These are phyloP conservation scores for Andrena trimmerana DNA, from an alignment of 2,888 invertebrate genomes.

Conservation along the genomic window DNA sequence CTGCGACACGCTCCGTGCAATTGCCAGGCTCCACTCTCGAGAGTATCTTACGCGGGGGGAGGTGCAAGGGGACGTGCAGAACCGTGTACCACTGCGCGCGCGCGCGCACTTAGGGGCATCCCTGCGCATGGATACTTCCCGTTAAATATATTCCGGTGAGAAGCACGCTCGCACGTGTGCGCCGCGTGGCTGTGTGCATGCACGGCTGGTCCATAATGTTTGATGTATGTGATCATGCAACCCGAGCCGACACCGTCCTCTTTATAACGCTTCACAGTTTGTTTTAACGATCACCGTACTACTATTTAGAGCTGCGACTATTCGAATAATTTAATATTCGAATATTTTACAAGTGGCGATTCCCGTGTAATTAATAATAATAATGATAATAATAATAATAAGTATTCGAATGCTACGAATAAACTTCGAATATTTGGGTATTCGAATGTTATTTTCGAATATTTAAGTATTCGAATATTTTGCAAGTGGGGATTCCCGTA, in stretches of 20 bases:
- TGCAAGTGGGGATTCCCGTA: too few relatives aligned
- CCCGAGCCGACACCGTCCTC: not conserved
- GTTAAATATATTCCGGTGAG: slow-evolving; percentile 39
- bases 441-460: too few relatives aligned
- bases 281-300: not conserved
- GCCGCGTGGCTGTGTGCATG: slow-evolving; percentile 36
- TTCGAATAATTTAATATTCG: too few relatives aligned
- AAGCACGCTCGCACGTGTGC: slow-evolving; percentile 45
- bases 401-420: too few relatives aligned
- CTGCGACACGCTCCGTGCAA: slow-evolving; percentile 50
- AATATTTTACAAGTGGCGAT: too few relatives aligned
- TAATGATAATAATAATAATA: too few relatives aligned
- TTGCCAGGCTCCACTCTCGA: slow-evolving; percentile 40
- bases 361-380: too few relatives aligned
- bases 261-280: not conserved
- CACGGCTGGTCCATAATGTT: slow-evolving; percentile 19
- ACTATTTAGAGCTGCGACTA: too few relatives aligned
- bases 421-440: too few relatives aligned
- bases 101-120: slow-evolving; percentile 7
- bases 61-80: slow-evolving; percentile 21
- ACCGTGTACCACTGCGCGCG: slow-evolving; percentile 24
- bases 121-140: slow-evolving; percentile 51
- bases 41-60: slow-evolving; percentile 21
- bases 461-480: too few relatives aligned
- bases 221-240: slow-evolving; percentile 5